Conservation (phyloP, 2,113 vertebrate genomes). For the Dendropsophus ebraccatus region DNA sequence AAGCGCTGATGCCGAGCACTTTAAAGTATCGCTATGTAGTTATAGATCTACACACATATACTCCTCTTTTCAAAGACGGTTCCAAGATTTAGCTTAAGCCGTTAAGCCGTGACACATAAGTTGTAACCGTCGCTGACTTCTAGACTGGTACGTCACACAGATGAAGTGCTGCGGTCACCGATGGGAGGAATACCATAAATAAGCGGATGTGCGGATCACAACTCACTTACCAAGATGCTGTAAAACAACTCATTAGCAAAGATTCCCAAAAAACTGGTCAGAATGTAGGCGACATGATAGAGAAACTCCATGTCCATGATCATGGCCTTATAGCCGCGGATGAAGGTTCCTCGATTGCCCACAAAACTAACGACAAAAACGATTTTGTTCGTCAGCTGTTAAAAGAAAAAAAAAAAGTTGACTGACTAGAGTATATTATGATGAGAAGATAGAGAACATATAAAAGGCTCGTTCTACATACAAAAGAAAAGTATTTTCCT, state of each 20-base stretch:
- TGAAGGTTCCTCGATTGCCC: conserved; percentile 96
- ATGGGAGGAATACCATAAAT: background rate
- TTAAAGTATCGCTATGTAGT: background rate
- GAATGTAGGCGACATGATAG: conserved; percentile 92
- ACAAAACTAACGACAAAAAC: conserved; percentile 98
- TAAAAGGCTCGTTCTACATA: background rate
- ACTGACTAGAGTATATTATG: background rate
- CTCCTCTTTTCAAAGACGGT: background rate
- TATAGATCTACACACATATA: background rate
- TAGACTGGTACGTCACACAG: background rate
- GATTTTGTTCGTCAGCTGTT: conserved; percentile 93
- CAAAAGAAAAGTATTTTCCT: background rate
- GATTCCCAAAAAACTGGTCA: conserved; percentile 92
- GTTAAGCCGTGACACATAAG: background rate
- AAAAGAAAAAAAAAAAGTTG: background rate
- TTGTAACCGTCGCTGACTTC: background rate
- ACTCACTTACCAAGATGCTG: conserved; percentile 87
- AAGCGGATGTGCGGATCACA: too few species aligned
- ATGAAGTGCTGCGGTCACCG: background rate
- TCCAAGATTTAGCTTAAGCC: background rate
- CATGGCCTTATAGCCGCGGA: conserved; percentile 95
- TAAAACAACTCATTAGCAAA: conserved; percentile 96
- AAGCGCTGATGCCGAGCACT: background rate
- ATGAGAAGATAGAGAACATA: background rate
- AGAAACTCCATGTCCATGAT: conserved; percentile 97